A percentile compares a stretch with the other conserved stretches of the same genome.
Conservation (phyloP, 2,797 vertebrate species). For the Phrynocephalus guinanensis region DNA sequence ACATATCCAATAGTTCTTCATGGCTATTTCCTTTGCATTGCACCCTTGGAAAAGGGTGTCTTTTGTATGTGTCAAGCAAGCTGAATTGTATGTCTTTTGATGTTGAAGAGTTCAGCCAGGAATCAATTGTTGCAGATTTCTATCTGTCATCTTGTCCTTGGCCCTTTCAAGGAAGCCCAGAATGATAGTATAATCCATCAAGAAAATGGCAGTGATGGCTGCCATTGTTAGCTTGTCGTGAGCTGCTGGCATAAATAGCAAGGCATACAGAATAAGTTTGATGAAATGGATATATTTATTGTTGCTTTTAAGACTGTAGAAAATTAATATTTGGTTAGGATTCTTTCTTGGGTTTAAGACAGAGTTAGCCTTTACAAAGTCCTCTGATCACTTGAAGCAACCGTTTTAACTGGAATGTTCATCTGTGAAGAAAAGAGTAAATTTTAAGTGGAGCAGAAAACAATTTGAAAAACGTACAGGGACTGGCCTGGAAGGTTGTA, state of each 20-base stretch:
- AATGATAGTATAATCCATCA: slow-evolving; percentile 64
- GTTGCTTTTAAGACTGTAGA: slow-evolving; percentile 5
- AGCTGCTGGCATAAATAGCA: slow-evolving; percentile 57
- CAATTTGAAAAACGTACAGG: background rate
- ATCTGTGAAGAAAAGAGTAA: background rate
- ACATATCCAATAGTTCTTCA: slow-evolving; percentile 37
- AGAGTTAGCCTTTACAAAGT: slow-evolving; percentile 2
- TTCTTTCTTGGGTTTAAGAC: slow-evolving; percentile 14
- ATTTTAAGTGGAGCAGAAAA: background rate
- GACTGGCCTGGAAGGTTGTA: too few relatives aligned
- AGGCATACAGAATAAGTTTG: slow-evolving; percentile 50
- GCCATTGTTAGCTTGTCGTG: slow-evolving; percentile 60
- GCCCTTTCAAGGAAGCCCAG: slow-evolving; percentile 55
- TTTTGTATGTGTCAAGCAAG: slow-evolving; percentile 44
- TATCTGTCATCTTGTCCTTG: slow-evolving; percentile 68
- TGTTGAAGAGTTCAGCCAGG: slow-evolving; percentile 63
- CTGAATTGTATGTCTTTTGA: slow-evolving; percentile 57
- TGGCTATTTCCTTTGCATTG: slow-evolving; percentile 45
- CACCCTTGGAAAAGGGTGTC: slow-evolving; percentile 10
- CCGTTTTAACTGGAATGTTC: slow-evolving; percentile 22
- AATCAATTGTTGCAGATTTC: slow-evolving; percentile 68
- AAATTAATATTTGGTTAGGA: slow-evolving; percentile 26
- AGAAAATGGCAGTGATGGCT: slow-evolving; percentile 58
- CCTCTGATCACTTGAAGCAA: background rate
- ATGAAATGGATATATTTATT: slow-evolving; percentile 15